phyloP scores from a whole-genome alignment of 2,888 invertebrate genomes.

The Drosophila barbarae region DNA sequence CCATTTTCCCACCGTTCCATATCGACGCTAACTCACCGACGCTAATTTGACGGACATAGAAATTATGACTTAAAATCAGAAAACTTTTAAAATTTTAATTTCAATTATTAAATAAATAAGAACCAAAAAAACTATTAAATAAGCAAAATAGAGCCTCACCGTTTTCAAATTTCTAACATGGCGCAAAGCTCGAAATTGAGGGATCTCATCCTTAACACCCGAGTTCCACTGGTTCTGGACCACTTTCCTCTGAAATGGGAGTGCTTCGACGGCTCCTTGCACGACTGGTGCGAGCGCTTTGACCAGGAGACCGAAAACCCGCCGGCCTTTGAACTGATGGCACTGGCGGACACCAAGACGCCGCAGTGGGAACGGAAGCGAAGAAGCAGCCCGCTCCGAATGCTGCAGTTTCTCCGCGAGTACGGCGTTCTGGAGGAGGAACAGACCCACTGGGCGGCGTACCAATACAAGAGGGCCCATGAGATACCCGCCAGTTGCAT shows the following conservation, averaged over 20 bases:
- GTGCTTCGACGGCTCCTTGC: conserved; percentile 68
- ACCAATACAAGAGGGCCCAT: conserved; percentile 71
- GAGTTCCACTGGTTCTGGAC: conserved; percentile 72
- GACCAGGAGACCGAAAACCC: conserved; percentile 45
- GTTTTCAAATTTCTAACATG: neutral
- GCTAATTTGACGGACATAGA: too few relatives aligned
- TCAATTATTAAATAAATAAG: neutral
- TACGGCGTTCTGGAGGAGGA: conserved; percentile 33
- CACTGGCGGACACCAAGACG: conserved; percentile 73
- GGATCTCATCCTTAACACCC: conserved; percentile 77
- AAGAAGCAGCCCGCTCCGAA: conserved; percentile 81
- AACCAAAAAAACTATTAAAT: neutral
- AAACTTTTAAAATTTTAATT: neutral
- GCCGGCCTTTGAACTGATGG: conserved; percentile 68
- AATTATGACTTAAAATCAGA: too few relatives aligned
- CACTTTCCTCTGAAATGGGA: conserved; percentile 71
- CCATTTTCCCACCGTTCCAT: too few relatives aligned
- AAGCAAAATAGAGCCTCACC: too few relatives aligned
- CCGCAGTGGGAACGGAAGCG: conserved; percentile 92
- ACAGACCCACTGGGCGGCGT: conserved; percentile 61
- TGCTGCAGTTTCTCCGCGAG: conserved; percentile 83
- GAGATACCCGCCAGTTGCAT: conserved; percentile 68
- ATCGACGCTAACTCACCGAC: too few relatives aligned
- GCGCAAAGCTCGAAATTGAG: conserved; percentile 22
- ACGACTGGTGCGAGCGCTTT: conserved; percentile 70